Evolutionary conservation across 2,113 vertebrate species (phyloP).

Genomic region (Eulemur rufifrons): DNA sequence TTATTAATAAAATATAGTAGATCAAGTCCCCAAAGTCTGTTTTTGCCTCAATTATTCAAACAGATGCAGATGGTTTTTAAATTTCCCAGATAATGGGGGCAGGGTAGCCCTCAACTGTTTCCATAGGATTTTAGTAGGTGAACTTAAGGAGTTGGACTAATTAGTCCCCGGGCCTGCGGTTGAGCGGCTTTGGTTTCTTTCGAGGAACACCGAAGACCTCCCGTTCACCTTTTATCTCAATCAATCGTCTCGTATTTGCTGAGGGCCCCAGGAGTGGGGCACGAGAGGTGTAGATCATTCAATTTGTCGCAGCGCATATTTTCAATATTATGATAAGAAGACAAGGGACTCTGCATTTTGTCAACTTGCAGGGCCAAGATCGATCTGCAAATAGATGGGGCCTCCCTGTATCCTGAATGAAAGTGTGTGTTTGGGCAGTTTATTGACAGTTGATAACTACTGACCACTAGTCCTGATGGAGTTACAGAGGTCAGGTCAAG

Average conservation of each 20-base stretch:
- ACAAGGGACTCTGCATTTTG: constrained; percentile 22
- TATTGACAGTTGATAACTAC: constrained; percentile 55
- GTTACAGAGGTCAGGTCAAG: constrained; percentile 66
- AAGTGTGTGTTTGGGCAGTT: background rate
- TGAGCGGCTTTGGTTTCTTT: background rate
- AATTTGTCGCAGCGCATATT: constrained; percentile 42
- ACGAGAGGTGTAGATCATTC: constrained; percentile 41
- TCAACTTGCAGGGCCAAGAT: constrained; percentile 41
- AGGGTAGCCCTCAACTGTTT: background rate
- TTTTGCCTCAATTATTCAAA: constrained; percentile 23
- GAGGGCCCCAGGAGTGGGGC: constrained; percentile 48
- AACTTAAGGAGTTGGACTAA: background rate
- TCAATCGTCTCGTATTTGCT: constrained; percentile 58
- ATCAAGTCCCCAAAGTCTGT: background rate
- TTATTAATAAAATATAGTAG: background rate
- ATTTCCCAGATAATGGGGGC: background rate
- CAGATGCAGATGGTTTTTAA: background rate
- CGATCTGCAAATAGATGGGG: constrained; percentile 52
- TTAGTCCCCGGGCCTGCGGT: background rate
- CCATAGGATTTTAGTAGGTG: background rate
- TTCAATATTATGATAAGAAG: constrained; percentile 62
- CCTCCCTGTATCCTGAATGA: constrained; percentile 53
- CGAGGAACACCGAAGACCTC: background rate
- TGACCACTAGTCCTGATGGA: constrained; percentile 53
- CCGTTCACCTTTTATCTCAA: constrained; percentile 55